Conservation (phyloP, 2,888 invertebrate species). For the Andrena bicolor region DNA sequence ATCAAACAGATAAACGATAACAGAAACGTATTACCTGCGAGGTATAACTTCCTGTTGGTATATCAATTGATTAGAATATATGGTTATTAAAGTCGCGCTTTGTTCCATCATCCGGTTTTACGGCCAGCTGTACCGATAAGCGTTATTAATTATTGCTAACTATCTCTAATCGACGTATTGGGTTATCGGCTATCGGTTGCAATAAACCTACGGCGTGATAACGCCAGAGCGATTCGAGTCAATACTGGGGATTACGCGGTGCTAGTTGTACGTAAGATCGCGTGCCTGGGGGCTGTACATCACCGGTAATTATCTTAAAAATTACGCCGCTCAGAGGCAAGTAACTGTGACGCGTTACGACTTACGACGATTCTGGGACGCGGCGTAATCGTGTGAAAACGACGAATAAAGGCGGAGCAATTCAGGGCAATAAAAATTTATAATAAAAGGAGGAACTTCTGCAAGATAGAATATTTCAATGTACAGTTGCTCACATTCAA, state of each 20-base stretch:
- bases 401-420: background rate
- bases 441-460: too few relatives aligned
- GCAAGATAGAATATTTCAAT: too few relatives aligned
- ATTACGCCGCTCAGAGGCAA: conserved; percentile 41
- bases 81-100: conserved; percentile 46
- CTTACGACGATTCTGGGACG: conserved; percentile 28
- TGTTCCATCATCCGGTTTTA: conserved; percentile 41
- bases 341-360: conserved; percentile 37
- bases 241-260: conserved; percentile 17
- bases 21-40: conserved; percentile 11
- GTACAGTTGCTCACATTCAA: too few relatives aligned
- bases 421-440: too few relatives aligned
- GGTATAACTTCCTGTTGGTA: conserved; percentile 22
- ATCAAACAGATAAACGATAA: conserved; percentile 26
- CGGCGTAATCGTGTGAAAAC: conserved; percentile 13
- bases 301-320: conserved; percentile 49
- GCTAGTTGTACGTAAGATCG: conserved; percentile 36
- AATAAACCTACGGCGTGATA: conserved; percentile 57
- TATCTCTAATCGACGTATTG: conserved; percentile 56
- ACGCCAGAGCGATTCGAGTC: conserved; percentile 36
- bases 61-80: conserved; percentile 41
- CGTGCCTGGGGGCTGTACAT: conserved; percentile 32
- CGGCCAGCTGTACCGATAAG: conserved; percentile 46
- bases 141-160: conserved; percentile 61
- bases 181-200: conserved; percentile 50